Base-by-base conservation (phyloP, 2,888 invertebrate species). In the Diplazon laetatorius region DNA sequence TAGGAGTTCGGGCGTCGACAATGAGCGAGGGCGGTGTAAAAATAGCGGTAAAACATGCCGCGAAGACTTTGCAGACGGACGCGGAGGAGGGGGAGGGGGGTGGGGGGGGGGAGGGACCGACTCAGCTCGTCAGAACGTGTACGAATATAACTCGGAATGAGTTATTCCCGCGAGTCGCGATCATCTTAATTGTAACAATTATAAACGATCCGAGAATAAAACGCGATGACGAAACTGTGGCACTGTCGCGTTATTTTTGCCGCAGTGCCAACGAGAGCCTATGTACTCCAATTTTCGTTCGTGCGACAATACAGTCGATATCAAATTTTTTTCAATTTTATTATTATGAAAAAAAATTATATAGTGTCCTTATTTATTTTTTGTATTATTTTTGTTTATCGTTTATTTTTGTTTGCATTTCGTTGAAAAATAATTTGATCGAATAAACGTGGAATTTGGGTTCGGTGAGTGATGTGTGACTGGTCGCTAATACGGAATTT, bases 171-270 rank as follows among this genome's bases (percentile, higher is more conserved):
- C 81, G 85, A 84, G 87, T 80, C 81, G 84, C 86, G 83, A 86
- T 87, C 84, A 80, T 87, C 85, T 87, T 88, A 88, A 89, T 89
- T 89, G 87, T 86, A 87, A 87, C 89, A 89, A 89, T 89, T 88
- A 89, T 30, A 5, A 82, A 75, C 80, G 83, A 74, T 83, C 86
- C 83, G 60, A 87, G 86, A 88, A 89, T 89, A 75, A 76, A 87
- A 85, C 78, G 12, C 81, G 76, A 85, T 86, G 88, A 89, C 87
- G 86, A 78, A 78, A 80, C 62, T n/a, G n/a, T n/a, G n/a, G n/a
- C n/a, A n/a, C n/a, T n/a, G n/a, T n/a, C n/a, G n/a, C n/a, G n/a
- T n/a, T n/a, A n/a, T n/a, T n/a, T n/a, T n/a, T n/a, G n/a, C n/a
- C n/a, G n/a, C n/a, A n/a, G n/a, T n/a, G n/a, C n/a, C n/a, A n/a